phyloP scores from a whole-genome alignment of 2,113 vertebrate genomes.

The Himantopus leucocephalus region DNA sequence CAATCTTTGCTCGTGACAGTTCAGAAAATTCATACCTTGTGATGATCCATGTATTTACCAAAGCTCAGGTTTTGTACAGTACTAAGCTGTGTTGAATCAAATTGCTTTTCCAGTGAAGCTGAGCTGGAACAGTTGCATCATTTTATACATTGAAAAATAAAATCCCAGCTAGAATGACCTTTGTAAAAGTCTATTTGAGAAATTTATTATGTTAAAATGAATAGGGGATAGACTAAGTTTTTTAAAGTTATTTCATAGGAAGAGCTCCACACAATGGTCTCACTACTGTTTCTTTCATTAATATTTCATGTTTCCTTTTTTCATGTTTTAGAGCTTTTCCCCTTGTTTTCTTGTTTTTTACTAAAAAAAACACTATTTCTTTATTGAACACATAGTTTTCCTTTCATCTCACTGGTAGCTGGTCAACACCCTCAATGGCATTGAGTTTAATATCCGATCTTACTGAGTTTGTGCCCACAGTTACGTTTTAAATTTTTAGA shows the following conservation, averaged over 20 bases:
- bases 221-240: background rate
- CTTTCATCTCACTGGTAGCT: background rate
- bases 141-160: background rate
- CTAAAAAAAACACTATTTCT: background rate
- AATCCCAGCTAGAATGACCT: background rate
- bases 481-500: background rate
- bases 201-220: background rate
- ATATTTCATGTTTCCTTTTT: background rate
- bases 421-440: accelerated
- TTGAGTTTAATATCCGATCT: background rate
- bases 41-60: background rate
- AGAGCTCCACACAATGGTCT: background rate
- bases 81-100: background rate
- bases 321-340: background rate
- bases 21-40: background rate
- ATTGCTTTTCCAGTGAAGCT: background rate
- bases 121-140: background rate
- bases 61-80: background rate
- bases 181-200: background rate
- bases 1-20: too few species aligned
- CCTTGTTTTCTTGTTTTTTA: background rate
- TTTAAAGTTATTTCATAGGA: background rate
- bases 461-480: background rate
- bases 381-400: background rate
- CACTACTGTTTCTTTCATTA: background rate